These are phyloP conservation scores for Drosophila putrida DNA, from an alignment of 2,888 invertebrate species.

Conservation along the genomic window DNA sequence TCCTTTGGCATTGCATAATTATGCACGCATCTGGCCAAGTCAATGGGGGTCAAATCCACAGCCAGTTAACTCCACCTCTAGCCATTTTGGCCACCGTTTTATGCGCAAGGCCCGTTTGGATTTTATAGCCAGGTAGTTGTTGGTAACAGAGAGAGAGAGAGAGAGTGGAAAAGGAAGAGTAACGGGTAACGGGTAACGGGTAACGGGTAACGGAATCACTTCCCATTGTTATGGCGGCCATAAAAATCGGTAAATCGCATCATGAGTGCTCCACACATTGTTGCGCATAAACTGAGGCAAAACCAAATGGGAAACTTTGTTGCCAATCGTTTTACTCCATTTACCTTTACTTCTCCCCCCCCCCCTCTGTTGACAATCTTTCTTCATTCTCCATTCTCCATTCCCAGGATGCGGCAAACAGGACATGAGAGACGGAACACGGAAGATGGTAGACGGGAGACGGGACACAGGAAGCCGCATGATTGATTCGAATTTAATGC, in stretches of 20 bases:
- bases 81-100: slow-evolving; percentile 54
- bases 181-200: background rate
- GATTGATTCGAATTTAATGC: slow-evolving; percentile 77
- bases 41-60: slow-evolving; percentile 23
- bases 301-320: slow-evolving; percentile 34
- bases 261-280: slow-evolving; percentile 52
- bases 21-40: slow-evolving; percentile 67
- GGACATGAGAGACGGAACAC: background rate
- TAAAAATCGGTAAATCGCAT: slow-evolving; percentile 68
- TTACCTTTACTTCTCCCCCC: slow-evolving; percentile 17
- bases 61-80: slow-evolving; percentile 8
- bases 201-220: slow-evolving; percentile 28
- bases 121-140: slow-evolving; percentile 56
- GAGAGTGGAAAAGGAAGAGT: background rate
- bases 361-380: slow-evolving; percentile 50
- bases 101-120: slow-evolving; percentile 44
- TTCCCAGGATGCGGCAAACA: background rate
- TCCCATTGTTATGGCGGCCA: slow-evolving; percentile 57
- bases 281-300: slow-evolving; percentile 47
- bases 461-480: slow-evolving; percentile 44
- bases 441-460: slow-evolving; percentile 1
- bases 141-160: slow-evolving; percentile 1
- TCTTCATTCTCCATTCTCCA: background rate
- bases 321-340: slow-evolving; percentile 34
- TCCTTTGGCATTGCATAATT: slow-evolving; percentile 62